Evolutionary conservation across 2,113 vertebrate species (phyloP).

Genomic region (Nymphicus hollandicus): DNA sequence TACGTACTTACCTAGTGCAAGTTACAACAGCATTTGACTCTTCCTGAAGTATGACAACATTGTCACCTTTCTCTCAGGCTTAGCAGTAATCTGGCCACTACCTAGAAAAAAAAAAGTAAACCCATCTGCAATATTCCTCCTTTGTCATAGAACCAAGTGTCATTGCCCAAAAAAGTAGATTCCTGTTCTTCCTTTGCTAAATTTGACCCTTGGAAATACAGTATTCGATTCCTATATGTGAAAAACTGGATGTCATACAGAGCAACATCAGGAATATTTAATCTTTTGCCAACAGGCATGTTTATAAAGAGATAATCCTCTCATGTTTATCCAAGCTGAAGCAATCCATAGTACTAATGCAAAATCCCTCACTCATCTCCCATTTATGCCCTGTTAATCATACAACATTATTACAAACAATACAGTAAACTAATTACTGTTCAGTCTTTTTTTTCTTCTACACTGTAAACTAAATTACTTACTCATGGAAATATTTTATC

Average conservation of each 20-base stretch:
- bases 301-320: slow-evolving; percentile 37
- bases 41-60: neutral
- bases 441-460: neutral
- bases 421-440: neutral
- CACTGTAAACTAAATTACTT: neutral
- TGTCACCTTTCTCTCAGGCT: neutral
- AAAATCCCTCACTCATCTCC: slow-evolving; percentile 16
- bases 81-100: neutral
- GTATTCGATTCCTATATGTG: neutral
- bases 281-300: neutral
- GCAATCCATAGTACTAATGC: neutral
- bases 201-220: neutral
- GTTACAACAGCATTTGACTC: neutral
- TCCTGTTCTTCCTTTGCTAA: neutral
- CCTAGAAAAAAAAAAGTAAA: neutral
- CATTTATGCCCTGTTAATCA: slow-evolving; percentile 28
- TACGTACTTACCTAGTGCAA: neutral
- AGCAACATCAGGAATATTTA: neutral
- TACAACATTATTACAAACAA: slow-evolving; percentile 15
- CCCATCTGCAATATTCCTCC: neutral
- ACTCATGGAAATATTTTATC: neutral
- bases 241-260: neutral
- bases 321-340: neutral
- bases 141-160: neutral
- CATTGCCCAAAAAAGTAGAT: neutral